phyloP scores from a whole-genome alignment of 2,888 invertebrate genomes.

The Drosophila kuntzei region DNA sequence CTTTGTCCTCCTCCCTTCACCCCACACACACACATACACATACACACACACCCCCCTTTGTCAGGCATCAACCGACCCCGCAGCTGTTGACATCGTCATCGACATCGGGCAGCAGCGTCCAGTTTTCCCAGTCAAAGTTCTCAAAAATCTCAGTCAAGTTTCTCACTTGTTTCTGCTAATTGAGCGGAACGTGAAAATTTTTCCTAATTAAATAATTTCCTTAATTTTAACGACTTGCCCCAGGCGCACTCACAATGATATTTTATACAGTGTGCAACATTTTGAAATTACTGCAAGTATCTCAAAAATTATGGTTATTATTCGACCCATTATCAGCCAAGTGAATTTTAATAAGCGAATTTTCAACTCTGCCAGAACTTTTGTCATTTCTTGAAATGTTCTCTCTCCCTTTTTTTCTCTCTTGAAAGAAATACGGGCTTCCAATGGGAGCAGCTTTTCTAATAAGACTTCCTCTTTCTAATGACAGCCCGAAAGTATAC shows the following conservation, averaged over 20 bases:
- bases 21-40: conserved; percentile 11
- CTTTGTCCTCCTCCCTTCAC: conserved; percentile 6
- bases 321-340: conserved; percentile 59
- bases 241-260: conserved; percentile 14
- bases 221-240: conserved; percentile 72
- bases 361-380: conserved; percentile 25
- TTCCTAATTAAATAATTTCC: conserved; percentile 77
- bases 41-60: conserved; percentile 9
- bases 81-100: conserved; percentile 66
- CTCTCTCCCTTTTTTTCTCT: neutral
- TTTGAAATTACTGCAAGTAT: conserved; percentile 75
- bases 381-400: conserved; percentile 39
- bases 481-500: conserved; percentile 59
- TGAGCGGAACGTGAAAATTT: conserved; percentile 80
- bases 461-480: conserved; percentile 20
- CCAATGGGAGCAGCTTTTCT: conserved; percentile 15
- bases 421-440: conserved; percentile 10
- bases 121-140: conserved; percentile 53
- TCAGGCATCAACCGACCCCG: conserved; percentile 16
- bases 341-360: conserved; percentile 71
- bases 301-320: conserved; percentile 71
- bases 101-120: conserved; percentile 53
- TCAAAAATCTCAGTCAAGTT: conserved; percentile 46
- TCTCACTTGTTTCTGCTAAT: conserved; percentile 54
- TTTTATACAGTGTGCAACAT: conserved; percentile 64